Evolutionary conservation across 1,140 invertebrate species (phyloP).

Genomic region (Bacillus rossius): DNA sequence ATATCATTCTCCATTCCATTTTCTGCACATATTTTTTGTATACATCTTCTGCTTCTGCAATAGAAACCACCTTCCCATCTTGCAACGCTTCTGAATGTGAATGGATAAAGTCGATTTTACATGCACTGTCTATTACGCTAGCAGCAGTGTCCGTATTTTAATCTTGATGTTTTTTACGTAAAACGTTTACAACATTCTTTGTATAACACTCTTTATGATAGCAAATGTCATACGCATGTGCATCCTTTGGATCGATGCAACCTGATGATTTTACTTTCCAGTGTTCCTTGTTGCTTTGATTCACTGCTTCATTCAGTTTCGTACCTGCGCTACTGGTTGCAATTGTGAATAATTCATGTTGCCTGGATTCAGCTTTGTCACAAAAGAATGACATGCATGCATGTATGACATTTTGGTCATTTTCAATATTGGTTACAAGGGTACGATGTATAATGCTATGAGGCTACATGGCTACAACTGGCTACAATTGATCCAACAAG

Average conservation of each 20-base stretch:
- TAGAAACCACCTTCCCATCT: conserved; percentile 7
- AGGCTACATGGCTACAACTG: too few relatives aligned
- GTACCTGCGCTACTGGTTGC: not conserved
- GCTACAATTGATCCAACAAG: too few relatives aligned
- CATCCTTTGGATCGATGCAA: conserved; percentile 1
- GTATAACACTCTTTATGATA: conserved; percentile 7
- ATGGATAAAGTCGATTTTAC: conserved; percentile 1
- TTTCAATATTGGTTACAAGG: too few relatives aligned
- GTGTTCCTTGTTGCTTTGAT: not conserved
- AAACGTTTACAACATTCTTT: conserved; percentile 7
- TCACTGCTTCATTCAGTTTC: not conserved
- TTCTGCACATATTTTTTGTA: conserved; percentile 1
- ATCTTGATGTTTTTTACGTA: not conserved
- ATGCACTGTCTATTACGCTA: not conserved
- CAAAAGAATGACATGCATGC: too few relatives aligned
- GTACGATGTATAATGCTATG: too few relatives aligned
- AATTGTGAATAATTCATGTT: too few relatives aligned
- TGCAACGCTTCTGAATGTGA: not conserved
- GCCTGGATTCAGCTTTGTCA: too few relatives aligned
- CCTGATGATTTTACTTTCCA: conserved; percentile 5
- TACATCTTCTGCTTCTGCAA: conserved; percentile 3
- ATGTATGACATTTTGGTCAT: too few relatives aligned
- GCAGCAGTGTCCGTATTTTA: not conserved
- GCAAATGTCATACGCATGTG: conserved; percentile 1
- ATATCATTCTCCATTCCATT: conserved; percentile 2